Evolutionary conservation across 2,797 vertebrate species (phyloP).

Genomic region (Myotis findleyi): DNA sequence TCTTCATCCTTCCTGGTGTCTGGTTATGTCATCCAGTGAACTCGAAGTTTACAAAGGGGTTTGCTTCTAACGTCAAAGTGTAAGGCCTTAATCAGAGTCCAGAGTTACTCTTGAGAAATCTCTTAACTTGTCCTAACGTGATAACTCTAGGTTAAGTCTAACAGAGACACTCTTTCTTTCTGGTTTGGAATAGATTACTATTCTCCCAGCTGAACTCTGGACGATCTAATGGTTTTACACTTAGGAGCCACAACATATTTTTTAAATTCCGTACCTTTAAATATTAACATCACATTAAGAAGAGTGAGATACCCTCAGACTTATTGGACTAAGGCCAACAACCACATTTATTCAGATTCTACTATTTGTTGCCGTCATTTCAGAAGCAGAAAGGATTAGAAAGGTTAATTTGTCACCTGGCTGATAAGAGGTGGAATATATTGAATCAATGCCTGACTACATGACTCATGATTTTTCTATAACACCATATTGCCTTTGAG

Average conservation of each 20-base stretch:
- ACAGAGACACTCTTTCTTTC: background rate
- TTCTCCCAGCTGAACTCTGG: background rate
- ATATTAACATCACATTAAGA: background rate
- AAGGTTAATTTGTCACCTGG: background rate
- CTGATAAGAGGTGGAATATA: background rate
- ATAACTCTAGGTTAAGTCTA: background rate
- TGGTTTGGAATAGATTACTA: background rate
- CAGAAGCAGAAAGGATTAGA: background rate
- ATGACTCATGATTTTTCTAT: background rate
- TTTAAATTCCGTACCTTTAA: background rate
- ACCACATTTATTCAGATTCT: background rate
- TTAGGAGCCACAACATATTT: background rate
- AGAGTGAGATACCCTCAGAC: background rate
- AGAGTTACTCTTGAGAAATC: background rate
- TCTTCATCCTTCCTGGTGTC: background rate
- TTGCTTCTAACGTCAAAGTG: background rate
- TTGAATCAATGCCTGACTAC: background rate
- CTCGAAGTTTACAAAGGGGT: background rate
- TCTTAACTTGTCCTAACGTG: background rate
- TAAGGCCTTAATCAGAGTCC: background rate
- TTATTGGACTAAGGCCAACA: background rate
- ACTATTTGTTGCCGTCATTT: background rate
- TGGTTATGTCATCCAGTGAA: background rate
- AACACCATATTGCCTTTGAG: background rate
- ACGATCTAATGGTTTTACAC: background rate